Conservation (phyloP, 2,797 vertebrate species). For the Amphiprion clarkii region DNA sequence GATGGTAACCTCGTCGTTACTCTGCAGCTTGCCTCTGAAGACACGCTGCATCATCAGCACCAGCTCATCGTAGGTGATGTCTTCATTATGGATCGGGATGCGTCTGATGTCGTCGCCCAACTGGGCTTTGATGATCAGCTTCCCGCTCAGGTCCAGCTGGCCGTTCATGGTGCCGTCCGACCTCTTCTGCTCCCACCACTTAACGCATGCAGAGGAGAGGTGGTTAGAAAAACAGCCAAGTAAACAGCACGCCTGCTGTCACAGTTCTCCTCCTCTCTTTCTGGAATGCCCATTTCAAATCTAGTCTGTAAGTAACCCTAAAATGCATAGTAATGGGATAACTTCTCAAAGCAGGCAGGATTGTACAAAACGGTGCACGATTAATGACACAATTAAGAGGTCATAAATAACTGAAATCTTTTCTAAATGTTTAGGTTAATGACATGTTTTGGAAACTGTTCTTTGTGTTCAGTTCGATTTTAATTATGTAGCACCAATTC, state of each 20-base stretch:
- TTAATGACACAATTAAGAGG: not conserved
- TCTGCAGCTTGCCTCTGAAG: slow-evolving; percentile 97
- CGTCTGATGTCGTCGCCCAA: slow-evolving; percentile 97
- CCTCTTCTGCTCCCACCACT: slow-evolving; percentile 76
- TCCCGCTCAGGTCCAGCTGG: slow-evolving; percentile 98
- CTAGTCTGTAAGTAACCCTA: not conserved
- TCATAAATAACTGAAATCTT: not conserved
- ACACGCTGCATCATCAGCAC: slow-evolving; percentile 99
- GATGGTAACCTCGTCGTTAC: slow-evolving; percentile 98
- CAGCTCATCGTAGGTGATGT: slow-evolving; percentile 98
- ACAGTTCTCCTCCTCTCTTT: not conserved
- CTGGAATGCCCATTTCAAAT: not conserved
- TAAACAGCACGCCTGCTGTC: not conserved
- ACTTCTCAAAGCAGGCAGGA: not conserved
- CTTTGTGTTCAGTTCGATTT: too few relatives aligned
- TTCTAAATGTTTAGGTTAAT: not conserved
- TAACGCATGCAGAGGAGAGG: slow-evolving; percentile 5
- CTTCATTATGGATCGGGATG: slow-evolving; percentile 99
- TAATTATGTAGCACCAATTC: too few relatives aligned
- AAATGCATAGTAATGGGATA: not conserved
- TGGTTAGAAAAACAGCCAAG: slow-evolving; percentile 2
- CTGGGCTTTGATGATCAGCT: slow-evolving; percentile 99
- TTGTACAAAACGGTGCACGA: not conserved
- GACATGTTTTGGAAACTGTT: not conserved
- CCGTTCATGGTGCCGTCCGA: slow-evolving; percentile 92